Evolutionary conservation across 2,797 vertebrate species (phyloP), one percentile per base, ranked within the genome.

Genomic region (Hemibagrus guttatus): DNA sequence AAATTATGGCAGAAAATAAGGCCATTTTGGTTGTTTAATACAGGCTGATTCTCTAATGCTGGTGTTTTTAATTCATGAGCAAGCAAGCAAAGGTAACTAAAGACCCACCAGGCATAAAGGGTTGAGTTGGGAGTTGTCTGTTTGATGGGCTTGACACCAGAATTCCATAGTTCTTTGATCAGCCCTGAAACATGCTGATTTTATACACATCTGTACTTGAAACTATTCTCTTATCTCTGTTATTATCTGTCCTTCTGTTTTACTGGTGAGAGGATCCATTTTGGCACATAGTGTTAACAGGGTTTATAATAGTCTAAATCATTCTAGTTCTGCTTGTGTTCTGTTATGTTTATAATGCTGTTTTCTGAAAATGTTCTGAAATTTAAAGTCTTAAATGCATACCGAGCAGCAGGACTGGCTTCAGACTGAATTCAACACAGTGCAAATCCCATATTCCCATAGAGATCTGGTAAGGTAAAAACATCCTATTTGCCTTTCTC

Each of bases 1-100:
- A 94, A 91, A 95, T 87, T 86, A 89, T 83, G 85, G 89, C 90
- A 83, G 89, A 93, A 94, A 93, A 93, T 93, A 84, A 39, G 58
- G 81, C 92, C 91, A 92, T 91, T 94, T 93, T 68, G 88, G 85
- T 91, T 88, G 90, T 88, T 88, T 86, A 88, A 90, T 90, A 90
- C 82, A 76, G 91, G 90, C 86, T 83, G 86, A 91, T 91, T 91
- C 84, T 89, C 87, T 81, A 54, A 87, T n/a, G 92, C 86, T 23
- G 85, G 89, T 91, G 91, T 90, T 82, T 74, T n/a, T 58, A 12
- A 86, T 93, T 90, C 91, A 91, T 91, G 87, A 66, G 61, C 28
- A 86, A 78, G 19, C 68, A 80, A 86, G 28, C 63, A 42, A 79
- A 81, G 69, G 59, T 66, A 81, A 68, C 61, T 12, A 39, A 69